Conservation (phyloP, 2,888 invertebrate genomes). For the Cybosia mesomella region DNA sequence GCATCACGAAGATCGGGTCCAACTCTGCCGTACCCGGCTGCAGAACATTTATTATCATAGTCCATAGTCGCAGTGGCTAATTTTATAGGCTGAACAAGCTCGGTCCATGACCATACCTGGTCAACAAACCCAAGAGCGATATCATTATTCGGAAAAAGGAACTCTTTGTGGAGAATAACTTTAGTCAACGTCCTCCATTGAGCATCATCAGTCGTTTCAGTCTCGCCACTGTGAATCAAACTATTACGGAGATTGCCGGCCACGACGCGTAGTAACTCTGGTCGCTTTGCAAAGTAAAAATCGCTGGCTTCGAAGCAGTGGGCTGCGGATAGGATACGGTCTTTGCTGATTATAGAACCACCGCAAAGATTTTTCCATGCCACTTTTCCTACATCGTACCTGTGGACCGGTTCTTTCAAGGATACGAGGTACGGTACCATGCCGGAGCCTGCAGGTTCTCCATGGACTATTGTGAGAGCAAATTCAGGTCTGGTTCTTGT, state of each 20-base stretch:
- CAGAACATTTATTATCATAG: constrained; percentile 55
- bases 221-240: constrained; percentile 52
- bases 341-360: constrained; percentile 65
- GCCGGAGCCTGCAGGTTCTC: constrained; percentile 53
- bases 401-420: constrained; percentile 58
- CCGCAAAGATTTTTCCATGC: constrained; percentile 72
- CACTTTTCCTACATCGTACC: constrained; percentile 15
- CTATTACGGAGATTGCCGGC: constrained; percentile 62
- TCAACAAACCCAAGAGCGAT: constrained; percentile 62
- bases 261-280: constrained; percentile 55
- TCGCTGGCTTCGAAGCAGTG: constrained; percentile 73
- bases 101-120: constrained; percentile 52
- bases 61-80: constrained; percentile 51
- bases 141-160: constrained; percentile 55
- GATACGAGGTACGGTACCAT: constrained; percentile 72
- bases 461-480: constrained; percentile 65
- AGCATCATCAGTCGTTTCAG: constrained; percentile 40
- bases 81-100: constrained; percentile 50
- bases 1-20: constrained; percentile 32
- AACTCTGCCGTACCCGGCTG: constrained; percentile 66
- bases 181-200: constrained; percentile 37
- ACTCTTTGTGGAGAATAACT: constrained; percentile 23
- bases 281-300: constrained; percentile 57
- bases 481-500: constrained; percentile 51
- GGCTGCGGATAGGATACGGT: constrained; percentile 68